Conservation (phyloP, 2,888 invertebrate species). For the Arrhopalites spinosus region DNA sequence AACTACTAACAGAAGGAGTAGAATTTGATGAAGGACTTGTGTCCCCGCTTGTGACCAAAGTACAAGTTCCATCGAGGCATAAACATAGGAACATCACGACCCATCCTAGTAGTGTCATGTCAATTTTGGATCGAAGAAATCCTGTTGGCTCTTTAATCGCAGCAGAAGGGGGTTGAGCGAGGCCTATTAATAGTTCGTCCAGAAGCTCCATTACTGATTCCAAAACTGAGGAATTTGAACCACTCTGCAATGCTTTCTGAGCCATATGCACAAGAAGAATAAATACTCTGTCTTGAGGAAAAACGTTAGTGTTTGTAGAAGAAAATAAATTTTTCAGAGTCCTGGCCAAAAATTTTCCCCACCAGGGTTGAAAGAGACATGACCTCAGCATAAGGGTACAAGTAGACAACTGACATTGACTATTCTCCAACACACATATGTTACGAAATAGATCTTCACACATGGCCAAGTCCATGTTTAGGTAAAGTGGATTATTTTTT, state of each 20-base stretch:
- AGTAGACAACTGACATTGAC: slow-evolving; percentile 77
- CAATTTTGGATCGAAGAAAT: slow-evolving; percentile 64
- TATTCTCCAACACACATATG: slow-evolving; percentile 77
- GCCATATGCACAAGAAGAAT: slow-evolving; percentile 84
- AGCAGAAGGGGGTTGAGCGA: too few species aligned
- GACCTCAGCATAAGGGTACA: slow-evolving; percentile 78
- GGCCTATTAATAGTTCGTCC: slow-evolving; percentile 56
- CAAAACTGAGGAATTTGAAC: slow-evolving; percentile 60
- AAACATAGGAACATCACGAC: slow-evolving; percentile 75
- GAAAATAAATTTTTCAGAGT: slow-evolving; percentile 79
- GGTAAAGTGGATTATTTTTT: slow-evolving; percentile 56
- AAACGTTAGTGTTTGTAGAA: slow-evolving; percentile 72
- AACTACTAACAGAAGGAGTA: neutral
- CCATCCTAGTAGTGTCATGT: slow-evolving; percentile 75
- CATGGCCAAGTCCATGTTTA: slow-evolving; percentile 60
- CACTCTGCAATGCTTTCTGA: slow-evolving; percentile 75
- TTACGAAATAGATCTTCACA: slow-evolving; percentile 73
- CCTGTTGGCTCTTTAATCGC: slow-evolving; percentile 57
- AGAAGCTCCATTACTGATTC: slow-evolving; percentile 58
- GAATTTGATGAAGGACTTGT: neutral
- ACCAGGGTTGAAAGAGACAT: slow-evolving; percentile 78
- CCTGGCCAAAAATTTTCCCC: slow-evolving; percentile 88
- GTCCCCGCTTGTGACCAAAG: slow-evolving; percentile 33
- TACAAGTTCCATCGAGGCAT: slow-evolving; percentile 65
- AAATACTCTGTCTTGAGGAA: slow-evolving; percentile 87